Conservation (phyloP, 1,140 invertebrate genomes). For the Pseudomyrmex gracilis region DNA sequence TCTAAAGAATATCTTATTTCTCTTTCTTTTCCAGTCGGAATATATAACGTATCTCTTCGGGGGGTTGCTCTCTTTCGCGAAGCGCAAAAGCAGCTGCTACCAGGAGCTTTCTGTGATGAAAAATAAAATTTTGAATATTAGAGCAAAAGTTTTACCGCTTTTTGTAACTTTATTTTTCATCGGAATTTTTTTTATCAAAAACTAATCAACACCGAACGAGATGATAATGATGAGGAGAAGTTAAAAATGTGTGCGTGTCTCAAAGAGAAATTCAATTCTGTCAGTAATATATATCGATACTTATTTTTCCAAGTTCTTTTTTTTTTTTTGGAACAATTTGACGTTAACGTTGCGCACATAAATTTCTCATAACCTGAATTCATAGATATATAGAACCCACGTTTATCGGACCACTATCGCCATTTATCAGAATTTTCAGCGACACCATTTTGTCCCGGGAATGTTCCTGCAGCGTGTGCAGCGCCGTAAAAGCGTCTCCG, state of each 20-base stretch:
- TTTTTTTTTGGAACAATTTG: slow-evolving; percentile 1
- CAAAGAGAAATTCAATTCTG: not conserved
- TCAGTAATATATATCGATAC: not conserved
- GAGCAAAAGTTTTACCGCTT: no score
- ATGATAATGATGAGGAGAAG: no score
- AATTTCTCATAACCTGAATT: slow-evolving; percentile 36
- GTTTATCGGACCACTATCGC: not conserved
- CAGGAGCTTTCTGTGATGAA: no score
- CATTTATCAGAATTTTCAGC: slow-evolving; percentile 55
- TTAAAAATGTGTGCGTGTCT: no score
- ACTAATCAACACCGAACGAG: not conserved
- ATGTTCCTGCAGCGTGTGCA: not conserved
- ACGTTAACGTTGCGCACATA: slow-evolving; percentile 29
- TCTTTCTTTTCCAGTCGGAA: not conserved
- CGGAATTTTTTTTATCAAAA: not conserved
- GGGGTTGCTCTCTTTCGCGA: not conserved
- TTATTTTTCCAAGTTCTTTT: not conserved
- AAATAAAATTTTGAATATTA: no score
- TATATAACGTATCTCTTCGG: not conserved
- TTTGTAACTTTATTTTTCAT: no score
- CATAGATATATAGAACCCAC: slow-evolving; percentile 35
- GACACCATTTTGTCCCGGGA: slow-evolving; percentile 7
- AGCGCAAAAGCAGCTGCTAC: not conserved
- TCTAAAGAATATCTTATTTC: not conserved
- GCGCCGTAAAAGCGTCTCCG: slow-evolving; percentile 17